Conservation (phyloP, 1,140 invertebrate genomes). For the Maniola jurtina region DNA sequence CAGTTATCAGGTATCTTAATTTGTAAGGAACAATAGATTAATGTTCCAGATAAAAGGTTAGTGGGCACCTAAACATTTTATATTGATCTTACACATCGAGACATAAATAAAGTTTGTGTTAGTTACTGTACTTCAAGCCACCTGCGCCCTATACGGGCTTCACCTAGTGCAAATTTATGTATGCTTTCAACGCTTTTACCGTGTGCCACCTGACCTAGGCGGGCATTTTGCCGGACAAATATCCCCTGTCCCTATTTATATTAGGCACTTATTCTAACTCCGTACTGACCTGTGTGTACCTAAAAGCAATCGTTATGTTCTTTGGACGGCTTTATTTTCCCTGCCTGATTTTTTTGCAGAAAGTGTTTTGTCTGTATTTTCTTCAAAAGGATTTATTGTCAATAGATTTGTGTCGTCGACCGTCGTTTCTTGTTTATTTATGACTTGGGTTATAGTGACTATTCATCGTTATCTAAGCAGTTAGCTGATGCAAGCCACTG, state of each 20-base stretch:
- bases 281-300: slow-evolving; percentile 34
- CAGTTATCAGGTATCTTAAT: too few species aligned
- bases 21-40: too few species aligned
- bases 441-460: neutral
- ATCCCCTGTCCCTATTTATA: slow-evolving; percentile 61
- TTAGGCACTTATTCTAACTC: slow-evolving; percentile 59
- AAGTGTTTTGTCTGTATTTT: slow-evolving; percentile 26
- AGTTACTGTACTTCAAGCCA: slow-evolving; percentile 56
- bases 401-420: neutral
- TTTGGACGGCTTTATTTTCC: slow-evolving; percentile 30
- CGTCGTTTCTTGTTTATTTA: slow-evolving; percentile 11
- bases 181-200: slow-evolving; percentile 74
- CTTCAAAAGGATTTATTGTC: slow-evolving; percentile 14
- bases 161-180: slow-evolving; percentile 73
- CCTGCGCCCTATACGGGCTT: slow-evolving; percentile 62
- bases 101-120: slow-evolving; percentile 25
- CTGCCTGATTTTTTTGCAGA: slow-evolving; percentile 27
- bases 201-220: slow-evolving; percentile 72
- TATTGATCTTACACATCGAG: slow-evolving; percentile 16
- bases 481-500: neutral
- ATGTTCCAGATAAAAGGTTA: too few species aligned
- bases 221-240: slow-evolving; percentile 68
- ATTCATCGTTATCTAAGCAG: neutral
- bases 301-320: slow-evolving; percentile 35
- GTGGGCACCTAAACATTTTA: too few species aligned